phyloP scores from a whole-genome alignment of 2,888 invertebrate species.

The Drosophila ezoana region DNA sequence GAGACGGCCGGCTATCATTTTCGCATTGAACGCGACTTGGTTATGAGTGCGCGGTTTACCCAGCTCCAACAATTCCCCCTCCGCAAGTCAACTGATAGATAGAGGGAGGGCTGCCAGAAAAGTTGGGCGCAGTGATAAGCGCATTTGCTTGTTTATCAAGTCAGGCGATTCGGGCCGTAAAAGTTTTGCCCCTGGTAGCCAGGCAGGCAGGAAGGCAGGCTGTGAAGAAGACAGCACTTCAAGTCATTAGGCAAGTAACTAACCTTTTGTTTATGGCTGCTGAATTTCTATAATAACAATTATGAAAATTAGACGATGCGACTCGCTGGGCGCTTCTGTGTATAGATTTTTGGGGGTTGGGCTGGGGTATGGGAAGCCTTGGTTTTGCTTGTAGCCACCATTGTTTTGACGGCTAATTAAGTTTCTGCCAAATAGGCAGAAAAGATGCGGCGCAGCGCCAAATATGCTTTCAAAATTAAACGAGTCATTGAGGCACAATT shows the following conservation, averaged over 20 bases:
- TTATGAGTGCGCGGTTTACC: slow-evolving; percentile 60
- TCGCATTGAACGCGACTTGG: slow-evolving; percentile 65
- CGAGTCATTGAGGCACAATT: slow-evolving; percentile 27
- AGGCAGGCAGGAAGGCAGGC: slow-evolving; percentile 4
- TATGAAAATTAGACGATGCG: slow-evolving; percentile 76
- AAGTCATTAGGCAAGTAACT: slow-evolving; percentile 80
- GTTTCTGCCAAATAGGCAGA: slow-evolving; percentile 79
- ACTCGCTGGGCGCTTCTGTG: slow-evolving; percentile 2
- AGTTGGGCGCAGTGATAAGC: slow-evolving; percentile 67
- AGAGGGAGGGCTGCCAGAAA: slow-evolving; percentile 12
- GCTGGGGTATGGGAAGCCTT: neutral
- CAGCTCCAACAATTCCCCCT: neutral
- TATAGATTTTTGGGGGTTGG: neutral
- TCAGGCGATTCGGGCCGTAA: slow-evolving; percentile 39
- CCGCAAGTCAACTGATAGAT: slow-evolving; percentile 33
- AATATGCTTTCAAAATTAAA: slow-evolving; percentile 62
- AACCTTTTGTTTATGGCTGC: slow-evolving; percentile 81
- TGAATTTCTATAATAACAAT: slow-evolving; percentile 81
- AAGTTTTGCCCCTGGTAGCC: slow-evolving; percentile 38
- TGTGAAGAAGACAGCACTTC: slow-evolving; percentile 48
- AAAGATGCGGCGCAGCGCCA: slow-evolving; percentile 47
- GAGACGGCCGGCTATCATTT: slow-evolving; percentile 73
- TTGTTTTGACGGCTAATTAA: slow-evolving; percentile 81
- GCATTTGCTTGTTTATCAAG: slow-evolving; percentile 78
- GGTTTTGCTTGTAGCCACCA: slow-evolving; percentile 31